Conservation (phyloP, 2,113 vertebrate genomes). For the Gnathonemus longibarbis region DNA sequence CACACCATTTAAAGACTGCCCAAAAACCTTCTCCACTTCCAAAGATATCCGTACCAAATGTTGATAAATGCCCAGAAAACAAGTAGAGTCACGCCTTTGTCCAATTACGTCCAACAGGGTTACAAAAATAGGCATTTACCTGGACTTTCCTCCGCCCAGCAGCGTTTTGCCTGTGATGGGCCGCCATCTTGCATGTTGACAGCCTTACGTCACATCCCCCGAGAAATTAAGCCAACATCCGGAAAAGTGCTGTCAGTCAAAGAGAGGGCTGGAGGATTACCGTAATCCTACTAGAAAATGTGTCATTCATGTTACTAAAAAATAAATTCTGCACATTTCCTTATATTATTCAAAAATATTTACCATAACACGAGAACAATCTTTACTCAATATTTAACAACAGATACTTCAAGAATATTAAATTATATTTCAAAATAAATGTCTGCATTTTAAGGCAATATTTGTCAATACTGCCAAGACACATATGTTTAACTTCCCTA, state of each 20-base stretch:
- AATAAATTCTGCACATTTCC: not conserved
- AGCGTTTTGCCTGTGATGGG: slow-evolving; percentile 97
- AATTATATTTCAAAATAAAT: not conserved
- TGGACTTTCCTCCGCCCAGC: slow-evolving; percentile 97
- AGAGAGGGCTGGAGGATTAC: not conserved
- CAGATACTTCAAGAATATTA: not conserved
- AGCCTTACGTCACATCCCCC: slow-evolving; percentile 76
- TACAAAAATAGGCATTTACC: slow-evolving; percentile 53
- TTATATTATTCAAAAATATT: not conserved
- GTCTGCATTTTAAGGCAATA: not conserved
- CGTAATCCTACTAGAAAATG: not conserved
- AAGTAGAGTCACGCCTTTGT: not conserved
- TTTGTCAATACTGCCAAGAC: not conserved
- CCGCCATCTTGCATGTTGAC: slow-evolving; percentile 99
- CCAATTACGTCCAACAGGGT: not conserved
- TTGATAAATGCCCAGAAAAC: not conserved
- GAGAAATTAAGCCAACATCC: slow-evolving; percentile 29
- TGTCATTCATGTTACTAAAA: not conserved
- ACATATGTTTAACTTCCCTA: not conserved
- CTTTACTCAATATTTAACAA: not conserved
- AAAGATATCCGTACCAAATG: not conserved
- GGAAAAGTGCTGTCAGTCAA: slow-evolving; percentile 9
- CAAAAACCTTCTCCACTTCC: not conserved
- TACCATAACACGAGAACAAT: not conserved
- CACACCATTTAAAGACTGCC: not conserved